phyloP scores from a whole-genome alignment of 2,113 vertebrate species.

The Myotis yumanensis region DNA sequence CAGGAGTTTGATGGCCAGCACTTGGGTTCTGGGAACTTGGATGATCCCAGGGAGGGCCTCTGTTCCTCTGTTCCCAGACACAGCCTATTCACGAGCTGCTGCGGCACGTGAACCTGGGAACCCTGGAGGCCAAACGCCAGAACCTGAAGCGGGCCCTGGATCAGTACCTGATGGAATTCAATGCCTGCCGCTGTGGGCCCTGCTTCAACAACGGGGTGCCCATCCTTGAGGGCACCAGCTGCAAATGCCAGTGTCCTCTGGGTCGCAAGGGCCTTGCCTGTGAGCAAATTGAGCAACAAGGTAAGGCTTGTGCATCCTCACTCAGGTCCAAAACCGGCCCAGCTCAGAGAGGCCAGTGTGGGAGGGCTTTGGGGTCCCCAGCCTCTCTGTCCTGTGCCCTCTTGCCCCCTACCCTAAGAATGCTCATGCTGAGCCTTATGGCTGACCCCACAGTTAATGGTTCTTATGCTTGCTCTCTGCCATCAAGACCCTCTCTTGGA shows the following conservation, averaged over 20 bases:
- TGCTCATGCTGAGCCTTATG: too few species aligned
- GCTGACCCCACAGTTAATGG: too few species aligned
- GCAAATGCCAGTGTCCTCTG: constrained; percentile 85
- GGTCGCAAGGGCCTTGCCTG: constrained; percentile 87
- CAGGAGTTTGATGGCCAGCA: not conserved
- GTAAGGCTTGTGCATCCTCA: not conserved
- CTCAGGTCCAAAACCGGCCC: too few species aligned
- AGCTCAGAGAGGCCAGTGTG: not conserved
- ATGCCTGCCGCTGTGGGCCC: constrained; percentile 89
- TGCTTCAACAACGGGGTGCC: constrained; percentile 90
- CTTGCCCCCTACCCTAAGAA: not conserved
- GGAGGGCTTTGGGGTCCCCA: not conserved
- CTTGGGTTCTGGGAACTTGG: not conserved
- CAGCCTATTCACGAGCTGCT: constrained; percentile 91
- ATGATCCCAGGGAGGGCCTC: not conserved
- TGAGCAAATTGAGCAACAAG: constrained; percentile 63
- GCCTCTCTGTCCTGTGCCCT: not conserved
- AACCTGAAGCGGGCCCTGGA: constrained; percentile 87
- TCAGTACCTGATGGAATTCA: constrained; percentile 89
- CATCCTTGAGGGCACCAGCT: constrained; percentile 83
- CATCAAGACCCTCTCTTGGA: too few species aligned
- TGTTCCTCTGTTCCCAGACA: constrained; percentile 76
- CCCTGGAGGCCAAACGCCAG: constrained; percentile 79
- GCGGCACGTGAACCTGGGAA: constrained; percentile 79
- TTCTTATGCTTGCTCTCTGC: too few species aligned